Base-by-base conservation (phyloP, 2,113 vertebrate genomes). In the Chauna torquata region DNA sequence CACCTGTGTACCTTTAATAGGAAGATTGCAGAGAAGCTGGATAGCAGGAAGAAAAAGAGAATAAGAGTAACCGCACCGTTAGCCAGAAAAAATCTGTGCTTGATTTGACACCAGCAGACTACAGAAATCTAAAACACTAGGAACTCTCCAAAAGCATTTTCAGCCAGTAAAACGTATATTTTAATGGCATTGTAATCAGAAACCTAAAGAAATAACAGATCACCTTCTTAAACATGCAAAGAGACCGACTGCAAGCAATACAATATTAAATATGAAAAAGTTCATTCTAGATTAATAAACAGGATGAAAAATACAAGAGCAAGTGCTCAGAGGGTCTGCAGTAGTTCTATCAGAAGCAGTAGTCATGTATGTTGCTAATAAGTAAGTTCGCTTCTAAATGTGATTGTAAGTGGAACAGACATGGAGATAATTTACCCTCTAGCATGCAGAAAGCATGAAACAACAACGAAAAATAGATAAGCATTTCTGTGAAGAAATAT, bases 331-430 rank as follows among this genome's bases (percentile, higher is more conserved):
- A 95, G 70, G 36, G 64, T 77, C 82, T 80, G 47, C 79, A 68
- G 75, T 52, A 78, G 71, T 79, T 90, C 7, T 70, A 34, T 36
- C 54, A 82, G 94, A 45, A 95, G 79, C 76, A 83, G 90, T 76
- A 94, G 76, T 69, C 79, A 34, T 49, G 57, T 86, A 68, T 59
- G 5, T 47, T 80, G 71, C 82, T 97, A 96, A 88, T 96, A 94
- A 96, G 71, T 80, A 93, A 90, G 82, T 68, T 92, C 6, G 0
- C 12, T 8, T 96, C 68, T 90, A 81, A 93, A 86, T 95, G 79
- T 88, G 96, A 96, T 94, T 90, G 22, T 94, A 96, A 95, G 82
- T 90, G 76, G 85, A 93, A 92, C 88, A 96, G 95, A 93, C 95
- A 12, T 59, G 64, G 85, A 90, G 88, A 74, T 96, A 93, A 96